phyloP scores from a whole-genome alignment of 2,797 vertebrate genomes.

The Epinephelus coioides region DNA sequence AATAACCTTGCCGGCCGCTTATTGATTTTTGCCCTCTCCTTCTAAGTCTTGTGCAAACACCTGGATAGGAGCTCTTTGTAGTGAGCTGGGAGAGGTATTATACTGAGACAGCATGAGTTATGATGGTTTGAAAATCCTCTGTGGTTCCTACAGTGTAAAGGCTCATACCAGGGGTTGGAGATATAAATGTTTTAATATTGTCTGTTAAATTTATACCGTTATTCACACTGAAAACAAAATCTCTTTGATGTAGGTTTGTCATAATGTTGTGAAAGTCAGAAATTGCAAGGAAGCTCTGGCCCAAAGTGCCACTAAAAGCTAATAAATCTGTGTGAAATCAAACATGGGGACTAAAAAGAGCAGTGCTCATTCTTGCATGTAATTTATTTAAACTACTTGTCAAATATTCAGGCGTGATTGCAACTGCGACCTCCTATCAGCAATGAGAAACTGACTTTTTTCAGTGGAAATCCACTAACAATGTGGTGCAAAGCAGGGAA shows the following conservation, averaged over 20 bases:
- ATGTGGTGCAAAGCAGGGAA: neutral
- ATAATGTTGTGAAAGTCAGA: neutral
- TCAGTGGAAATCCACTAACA: neutral
- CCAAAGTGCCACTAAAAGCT: neutral
- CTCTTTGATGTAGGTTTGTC: neutral
- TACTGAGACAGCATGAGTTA: neutral
- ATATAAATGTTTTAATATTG: neutral
- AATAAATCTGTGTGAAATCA: neutral
- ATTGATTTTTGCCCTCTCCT: slow-evolving; percentile 52
- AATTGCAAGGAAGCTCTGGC: neutral
- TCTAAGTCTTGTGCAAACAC: slow-evolving; percentile 41
- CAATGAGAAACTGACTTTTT: neutral
- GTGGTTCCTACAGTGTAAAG: neutral
- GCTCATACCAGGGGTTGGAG: no score
- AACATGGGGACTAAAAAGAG: neutral
- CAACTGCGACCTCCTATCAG: neutral
- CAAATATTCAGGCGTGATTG: slow-evolving; percentile 9
- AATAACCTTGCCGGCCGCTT: slow-evolving; percentile 44
- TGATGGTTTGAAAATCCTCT: neutral
- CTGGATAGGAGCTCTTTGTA: slow-evolving; percentile 28
- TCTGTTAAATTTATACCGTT: neutral
- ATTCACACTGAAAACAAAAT: neutral
- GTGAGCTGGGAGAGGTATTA: slow-evolving; percentile 13
- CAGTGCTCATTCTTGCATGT: neutral
- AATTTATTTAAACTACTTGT: neutral